Percentiles rank a stretch among this genome's conserved stretches.
These are phyloP conservation scores for Amblyornis subalaris DNA, from an alignment of 2,113 vertebrate genomes.

Conservation along the genomic window DNA sequence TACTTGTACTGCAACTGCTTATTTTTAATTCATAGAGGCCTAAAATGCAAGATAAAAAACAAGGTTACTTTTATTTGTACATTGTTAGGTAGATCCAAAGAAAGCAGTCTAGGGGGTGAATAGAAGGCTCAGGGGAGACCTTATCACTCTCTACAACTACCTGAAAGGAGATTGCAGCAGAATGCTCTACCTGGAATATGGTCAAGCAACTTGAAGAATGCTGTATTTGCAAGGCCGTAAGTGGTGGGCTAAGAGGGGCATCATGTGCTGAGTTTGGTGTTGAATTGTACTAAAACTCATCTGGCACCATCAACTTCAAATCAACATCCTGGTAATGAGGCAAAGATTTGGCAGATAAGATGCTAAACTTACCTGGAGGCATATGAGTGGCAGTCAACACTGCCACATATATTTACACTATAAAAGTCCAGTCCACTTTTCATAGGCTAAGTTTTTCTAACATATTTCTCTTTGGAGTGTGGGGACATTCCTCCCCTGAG, in stretches of 20 bases:
- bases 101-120: background rate
- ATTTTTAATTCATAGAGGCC: background rate
- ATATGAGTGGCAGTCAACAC: too few relatives aligned
- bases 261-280: background rate
- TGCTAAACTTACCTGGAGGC: background rate
- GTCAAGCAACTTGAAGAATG: fast-evolving
- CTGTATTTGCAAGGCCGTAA: background rate
- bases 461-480: background rate
- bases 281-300: background rate
- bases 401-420: background rate
- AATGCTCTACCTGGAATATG: background rate
- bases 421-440: background rate
- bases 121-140: background rate
- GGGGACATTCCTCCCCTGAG: background rate
- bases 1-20: background rate
- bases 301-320: background rate
- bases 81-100: background rate
- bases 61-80: background rate
- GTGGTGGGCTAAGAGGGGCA: background rate
- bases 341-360: background rate
- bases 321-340: too few relatives aligned
- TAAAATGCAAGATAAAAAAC: background rate
- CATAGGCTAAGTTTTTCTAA: background rate
- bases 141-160: too few relatives aligned
- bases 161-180: background rate